Percentiles rank a stretch among this genome's conserved stretches.
Evolutionary conservation across 2,888 invertebrate genomes (phyloP).

Genomic region (Macaria notata): DNA sequence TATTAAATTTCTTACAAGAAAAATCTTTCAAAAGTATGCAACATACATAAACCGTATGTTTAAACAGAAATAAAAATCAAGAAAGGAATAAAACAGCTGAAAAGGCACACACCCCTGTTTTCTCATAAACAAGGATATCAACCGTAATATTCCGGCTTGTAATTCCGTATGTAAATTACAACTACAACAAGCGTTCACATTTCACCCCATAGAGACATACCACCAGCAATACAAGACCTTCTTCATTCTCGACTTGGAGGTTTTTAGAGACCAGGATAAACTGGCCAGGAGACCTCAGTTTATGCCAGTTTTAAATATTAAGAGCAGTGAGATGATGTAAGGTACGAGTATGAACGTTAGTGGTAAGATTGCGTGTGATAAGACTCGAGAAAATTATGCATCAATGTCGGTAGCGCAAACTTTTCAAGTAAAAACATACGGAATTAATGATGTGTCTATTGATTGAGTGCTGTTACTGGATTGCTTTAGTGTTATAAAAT

Average conservation of each 20-base stretch:
- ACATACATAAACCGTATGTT: no score
- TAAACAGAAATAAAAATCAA: background rate
- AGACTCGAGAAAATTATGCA: background rate
- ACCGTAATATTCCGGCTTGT: slow-evolving; percentile 70
- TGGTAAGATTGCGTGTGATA: slow-evolving; percentile 3
- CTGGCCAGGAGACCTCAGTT: slow-evolving; percentile 54
- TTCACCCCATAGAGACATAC: slow-evolving; percentile 64
- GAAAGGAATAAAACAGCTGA: background rate
- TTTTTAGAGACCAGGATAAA: slow-evolving; percentile 35
- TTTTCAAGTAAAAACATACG: background rate
- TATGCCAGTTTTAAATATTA: slow-evolving; percentile 73
- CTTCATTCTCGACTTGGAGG: background rate
- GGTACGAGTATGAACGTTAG: slow-evolving; percentile 1
- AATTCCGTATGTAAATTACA: slow-evolving; percentile 80
- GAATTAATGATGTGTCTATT: no score
- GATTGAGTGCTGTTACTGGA: no score
- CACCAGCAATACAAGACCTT: slow-evolving; percentile 15
- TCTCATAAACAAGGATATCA: slow-evolving; percentile 64
- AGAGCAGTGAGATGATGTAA: slow-evolving; percentile 43
- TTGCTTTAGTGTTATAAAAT: no score
- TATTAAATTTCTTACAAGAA: no score
- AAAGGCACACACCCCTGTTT: slow-evolving; percentile 32
- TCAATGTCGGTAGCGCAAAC: background rate
- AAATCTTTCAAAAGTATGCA: no score
- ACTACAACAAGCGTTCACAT: slow-evolving; percentile 69